Evolutionary conservation across 2,888 invertebrate genomes (phyloP), one percentile per base, ranked within the genome.

Genomic region (Aphodius sticticus): DNA sequence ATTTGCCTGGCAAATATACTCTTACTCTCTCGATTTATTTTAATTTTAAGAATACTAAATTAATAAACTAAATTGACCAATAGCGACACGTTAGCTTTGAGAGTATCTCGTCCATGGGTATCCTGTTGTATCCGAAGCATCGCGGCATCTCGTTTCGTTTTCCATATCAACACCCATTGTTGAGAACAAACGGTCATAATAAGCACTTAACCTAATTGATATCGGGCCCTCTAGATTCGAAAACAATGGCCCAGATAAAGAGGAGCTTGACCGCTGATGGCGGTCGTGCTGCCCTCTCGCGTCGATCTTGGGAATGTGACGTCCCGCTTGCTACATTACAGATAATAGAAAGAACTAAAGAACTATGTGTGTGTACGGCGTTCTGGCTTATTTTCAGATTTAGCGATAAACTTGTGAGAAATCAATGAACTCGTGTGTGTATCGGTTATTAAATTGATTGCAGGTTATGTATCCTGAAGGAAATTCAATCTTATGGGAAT

Each of bases 151-250:
- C 2, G 53, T 0, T 9, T 53, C 53, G 53, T 12, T 53, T 53
- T 53, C 35, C 74, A 36, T 74, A 74, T 74, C 74, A 74, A 74
- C 74, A 74, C 74, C 37, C 74, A 74, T 74, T 74, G 74, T 74
- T 74, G 36, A 35, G 37, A 37, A 74, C 74, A 74, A 74, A 74
- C 74, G 74, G 74, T 74, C 74, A 74, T 74, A 74, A 74, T 74
- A 74, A 74, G 74, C 70, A 35, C 36, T 74, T 53, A 53, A 53
- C 74, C 74, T 74, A 74, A 74, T 74, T 74, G 74, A 74, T 74
- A 74, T 74, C 74, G 74, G 74, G 74, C 53, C 53, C 53, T 53
- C 53, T 53, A 53, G 53, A 53, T 53, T 53, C 53, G 9, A 53
- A 53, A 53, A 53, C 53, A 53, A 53, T 53, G 53, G 53, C 12